Evolutionary conservation across 2,797 vertebrate species (phyloP).

Genomic region (Centroberyx gerrardi): DNA sequence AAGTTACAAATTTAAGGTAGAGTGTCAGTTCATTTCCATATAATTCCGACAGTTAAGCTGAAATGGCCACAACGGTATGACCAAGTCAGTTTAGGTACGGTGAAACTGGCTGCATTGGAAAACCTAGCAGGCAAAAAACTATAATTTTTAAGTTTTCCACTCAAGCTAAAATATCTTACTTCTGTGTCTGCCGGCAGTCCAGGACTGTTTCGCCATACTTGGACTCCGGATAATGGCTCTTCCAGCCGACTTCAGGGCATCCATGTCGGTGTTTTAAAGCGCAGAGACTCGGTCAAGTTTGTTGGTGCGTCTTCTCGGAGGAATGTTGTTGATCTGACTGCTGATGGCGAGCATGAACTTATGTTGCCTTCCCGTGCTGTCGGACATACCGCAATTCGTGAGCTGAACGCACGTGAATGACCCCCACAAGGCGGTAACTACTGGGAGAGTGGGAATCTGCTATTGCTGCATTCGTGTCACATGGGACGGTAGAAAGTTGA

Average conservation of each 20-base stretch:
- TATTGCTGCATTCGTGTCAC: constrained; percentile 16
- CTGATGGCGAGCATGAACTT: constrained; percentile 56
- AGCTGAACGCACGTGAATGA: constrained; percentile 35
- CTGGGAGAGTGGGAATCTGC: too few species aligned
- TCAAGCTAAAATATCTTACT: constrained; percentile 78
- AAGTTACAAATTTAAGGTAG: background rate
- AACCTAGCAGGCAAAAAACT: background rate
- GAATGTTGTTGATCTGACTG: constrained; percentile 61
- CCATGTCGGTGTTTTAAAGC: constrained; percentile 75
- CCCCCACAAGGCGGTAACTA: background rate
- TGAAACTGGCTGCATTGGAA: background rate
- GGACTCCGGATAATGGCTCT: constrained; percentile 89
- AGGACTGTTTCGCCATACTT: constrained; percentile 86
- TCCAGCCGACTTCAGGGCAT: constrained; percentile 88
- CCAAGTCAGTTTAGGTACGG: constrained; percentile 16
- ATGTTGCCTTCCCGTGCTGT: constrained; percentile 66
- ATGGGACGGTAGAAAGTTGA: constrained; percentile 15
- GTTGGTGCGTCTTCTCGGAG: constrained; percentile 19
- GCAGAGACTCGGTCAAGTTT: constrained; percentile 40
- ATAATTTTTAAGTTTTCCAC: background rate
- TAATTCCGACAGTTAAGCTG: background rate
- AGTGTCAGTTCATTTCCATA: background rate
- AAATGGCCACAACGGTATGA: background rate
- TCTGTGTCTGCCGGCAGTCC: constrained; percentile 86
- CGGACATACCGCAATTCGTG: constrained; percentile 47